These are phyloP conservation scores for Procavia capensis DNA, from an alignment of 2,113 vertebrate genomes.

Conservation along the genomic window DNA sequence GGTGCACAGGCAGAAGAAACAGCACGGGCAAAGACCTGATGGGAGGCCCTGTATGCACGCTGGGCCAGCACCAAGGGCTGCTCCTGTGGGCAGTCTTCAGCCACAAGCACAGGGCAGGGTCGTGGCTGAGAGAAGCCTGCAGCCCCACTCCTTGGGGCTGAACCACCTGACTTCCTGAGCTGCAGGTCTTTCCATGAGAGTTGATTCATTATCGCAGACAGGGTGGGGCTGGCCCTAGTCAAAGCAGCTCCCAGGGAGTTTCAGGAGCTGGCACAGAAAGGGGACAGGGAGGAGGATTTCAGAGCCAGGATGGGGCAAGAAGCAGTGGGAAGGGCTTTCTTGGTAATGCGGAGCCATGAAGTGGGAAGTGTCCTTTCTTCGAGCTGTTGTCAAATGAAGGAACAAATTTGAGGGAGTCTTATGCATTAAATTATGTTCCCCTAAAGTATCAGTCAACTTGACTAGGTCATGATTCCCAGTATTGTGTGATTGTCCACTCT, in stretches of 20 bases:
- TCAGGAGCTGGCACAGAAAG: background rate
- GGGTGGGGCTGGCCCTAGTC: slow-evolving; percentile 4
- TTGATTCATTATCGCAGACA: slow-evolving; percentile 71
- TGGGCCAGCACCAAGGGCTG: background rate
- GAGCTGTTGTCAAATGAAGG: background rate
- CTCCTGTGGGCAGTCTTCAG: background rate
- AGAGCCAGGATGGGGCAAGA: background rate
- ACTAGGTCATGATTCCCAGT: no score
- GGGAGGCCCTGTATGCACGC: background rate
- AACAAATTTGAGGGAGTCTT: background rate
- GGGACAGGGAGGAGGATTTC: background rate
- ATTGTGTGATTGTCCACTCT: no score
- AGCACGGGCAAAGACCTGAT: background rate
- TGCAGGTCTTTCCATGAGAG: background rate
- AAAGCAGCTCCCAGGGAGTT: background rate
- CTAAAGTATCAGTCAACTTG: no score
- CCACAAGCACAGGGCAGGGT: background rate
- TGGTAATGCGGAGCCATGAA: background rate
- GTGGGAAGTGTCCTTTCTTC: background rate
- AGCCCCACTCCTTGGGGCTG: background rate
- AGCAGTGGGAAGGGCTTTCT: background rate
- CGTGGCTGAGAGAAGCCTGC: background rate
- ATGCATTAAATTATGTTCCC: no score
- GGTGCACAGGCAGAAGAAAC: fast-evolving
- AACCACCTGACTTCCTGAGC: background rate